Evolutionary conservation across 1,140 invertebrate species (phyloP).

Genomic region (Andrena cerasifolii): DNA sequence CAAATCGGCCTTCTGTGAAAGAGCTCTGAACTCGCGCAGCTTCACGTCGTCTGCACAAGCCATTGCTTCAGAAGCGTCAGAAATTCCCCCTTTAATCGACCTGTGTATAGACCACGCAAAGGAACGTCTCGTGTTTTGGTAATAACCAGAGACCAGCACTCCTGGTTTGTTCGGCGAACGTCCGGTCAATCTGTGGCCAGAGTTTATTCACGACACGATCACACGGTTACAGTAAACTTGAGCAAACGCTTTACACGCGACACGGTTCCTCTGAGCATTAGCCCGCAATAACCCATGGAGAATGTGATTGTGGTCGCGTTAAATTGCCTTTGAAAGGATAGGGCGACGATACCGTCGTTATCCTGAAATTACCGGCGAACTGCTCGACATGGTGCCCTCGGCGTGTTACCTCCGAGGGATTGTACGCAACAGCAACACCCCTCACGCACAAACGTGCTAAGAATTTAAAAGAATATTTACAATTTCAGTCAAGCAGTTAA

Average conservation of each 20-base stretch:
- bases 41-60: not conserved
- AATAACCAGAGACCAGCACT: constrained; percentile 35
- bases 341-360: constrained; percentile 6
- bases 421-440: not conserved
- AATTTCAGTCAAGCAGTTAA: too few species aligned
- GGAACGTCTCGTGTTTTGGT: constrained; percentile 51
- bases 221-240: not conserved
- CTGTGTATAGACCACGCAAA: constrained; percentile 1
- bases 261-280: constrained; percentile 12
- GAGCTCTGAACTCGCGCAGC: not conserved
- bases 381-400: not conserved
- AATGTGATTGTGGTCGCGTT: not conserved
- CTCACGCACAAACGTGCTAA: not conserved
- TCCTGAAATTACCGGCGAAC: not conserved
- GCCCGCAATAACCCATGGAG: not conserved
- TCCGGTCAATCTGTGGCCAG: constrained; percentile 18
- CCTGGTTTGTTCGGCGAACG: constrained; percentile 55
- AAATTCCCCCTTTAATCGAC: constrained; percentile 7
- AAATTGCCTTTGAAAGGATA: constrained; percentile 4
- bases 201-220: constrained; percentile 41
- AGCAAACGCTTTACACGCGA: constrained; percentile 38
- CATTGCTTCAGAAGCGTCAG: not conserved
- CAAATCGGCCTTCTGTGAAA: too few species aligned
- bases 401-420: not conserved
- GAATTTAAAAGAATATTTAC: not conserved